Evolutionary conservation across 1,140 invertebrate species (phyloP).

Genomic region (Orius laevigatus): DNA sequence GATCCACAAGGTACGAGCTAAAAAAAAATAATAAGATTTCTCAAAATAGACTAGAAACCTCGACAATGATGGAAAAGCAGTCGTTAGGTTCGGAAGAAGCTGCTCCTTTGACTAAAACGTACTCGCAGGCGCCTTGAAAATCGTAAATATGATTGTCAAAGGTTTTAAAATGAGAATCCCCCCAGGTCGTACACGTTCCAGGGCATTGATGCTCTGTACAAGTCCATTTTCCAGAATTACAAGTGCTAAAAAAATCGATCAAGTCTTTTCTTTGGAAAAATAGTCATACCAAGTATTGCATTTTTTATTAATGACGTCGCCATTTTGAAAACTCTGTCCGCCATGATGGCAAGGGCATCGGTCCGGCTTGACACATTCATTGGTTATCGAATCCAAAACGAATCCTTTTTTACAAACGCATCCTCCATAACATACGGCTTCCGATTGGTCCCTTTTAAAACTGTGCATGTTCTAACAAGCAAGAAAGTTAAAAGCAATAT

Average conservation of each 20-base stretch:
- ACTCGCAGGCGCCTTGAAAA: conserved; percentile 77
- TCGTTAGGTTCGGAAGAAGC: conserved; percentile 36
- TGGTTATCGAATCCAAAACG: conserved; percentile 47
- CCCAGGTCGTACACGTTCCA: conserved; percentile 62
- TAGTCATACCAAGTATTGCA: conserved; percentile 61
- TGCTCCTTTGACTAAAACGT: conserved; percentile 58
- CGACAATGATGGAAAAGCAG: conserved; percentile 50
- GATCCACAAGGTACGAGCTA: conserved; percentile 72
- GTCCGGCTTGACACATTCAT: conserved; percentile 46
- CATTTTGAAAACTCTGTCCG: conserved; percentile 62
- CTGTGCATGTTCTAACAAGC: conserved; percentile 50
- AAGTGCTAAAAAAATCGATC: conserved; percentile 33
- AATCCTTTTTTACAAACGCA: conserved; percentile 62
- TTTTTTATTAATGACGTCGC: conserved; percentile 53
- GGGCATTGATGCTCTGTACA: conserved; percentile 43
- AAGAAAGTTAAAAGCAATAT: background rate
- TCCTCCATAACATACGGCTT: conserved; percentile 43
- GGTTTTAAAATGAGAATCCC: conserved; percentile 72
- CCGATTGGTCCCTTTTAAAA: conserved; percentile 17
- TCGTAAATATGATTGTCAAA: conserved; percentile 72
- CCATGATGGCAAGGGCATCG: conserved; percentile 80
- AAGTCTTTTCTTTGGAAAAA: background rate
- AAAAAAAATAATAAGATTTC: conserved; percentile 16
- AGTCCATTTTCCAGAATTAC: conserved; percentile 46
- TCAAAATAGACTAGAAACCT: conserved; percentile 28